These are phyloP conservation scores for Drosophila parthenogenetica DNA, from an alignment of 2,888 invertebrate genomes.

Conservation along the genomic window DNA sequence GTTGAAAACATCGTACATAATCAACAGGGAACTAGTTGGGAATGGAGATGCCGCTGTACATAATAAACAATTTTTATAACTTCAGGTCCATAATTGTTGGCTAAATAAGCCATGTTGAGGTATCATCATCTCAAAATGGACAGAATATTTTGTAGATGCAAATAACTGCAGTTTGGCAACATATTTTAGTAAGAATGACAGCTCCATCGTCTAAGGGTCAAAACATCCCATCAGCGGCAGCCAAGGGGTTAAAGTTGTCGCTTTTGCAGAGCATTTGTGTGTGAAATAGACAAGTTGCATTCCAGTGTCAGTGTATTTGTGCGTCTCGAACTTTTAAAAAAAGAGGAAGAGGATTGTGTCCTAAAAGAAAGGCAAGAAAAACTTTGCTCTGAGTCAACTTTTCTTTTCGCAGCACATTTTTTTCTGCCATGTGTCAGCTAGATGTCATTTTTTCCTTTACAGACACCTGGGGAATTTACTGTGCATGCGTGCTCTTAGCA, in stretches of 20 bases:
- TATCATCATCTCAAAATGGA: not conserved
- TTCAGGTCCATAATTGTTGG: conserved; percentile 62
- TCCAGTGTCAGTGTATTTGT: conserved; percentile 32
- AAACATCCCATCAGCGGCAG: not conserved
- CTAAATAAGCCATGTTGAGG: conserved; percentile 22
- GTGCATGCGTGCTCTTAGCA: conserved; percentile 71
- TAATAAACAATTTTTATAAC: conserved; percentile 72
- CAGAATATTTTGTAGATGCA: conserved; percentile 64
- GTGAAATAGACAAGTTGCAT: conserved; percentile 77
- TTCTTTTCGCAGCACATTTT: conserved; percentile 59
- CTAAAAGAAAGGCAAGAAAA: conserved; percentile 15
- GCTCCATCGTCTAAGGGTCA: conserved; percentile 4
- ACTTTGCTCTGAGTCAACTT: conserved; percentile 52
- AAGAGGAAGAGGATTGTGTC: not conserved
- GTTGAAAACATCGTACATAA: not conserved
- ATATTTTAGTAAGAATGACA: conserved; percentile 62
- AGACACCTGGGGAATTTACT: conserved; percentile 72
- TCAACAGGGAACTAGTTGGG: not conserved
- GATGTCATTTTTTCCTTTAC: conserved; percentile 56
- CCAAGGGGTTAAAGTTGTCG: conserved; percentile 44
- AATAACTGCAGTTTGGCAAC: conserved; percentile 43
- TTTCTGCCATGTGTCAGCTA: conserved; percentile 68
- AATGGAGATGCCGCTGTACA: not conserved
- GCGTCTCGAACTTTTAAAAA: conserved; percentile 46
- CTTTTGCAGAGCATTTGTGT: conserved; percentile 70